Evolutionary conservation across 2,888 invertebrate species (phyloP).

Genomic region (Heliconius ismenius): DNA sequence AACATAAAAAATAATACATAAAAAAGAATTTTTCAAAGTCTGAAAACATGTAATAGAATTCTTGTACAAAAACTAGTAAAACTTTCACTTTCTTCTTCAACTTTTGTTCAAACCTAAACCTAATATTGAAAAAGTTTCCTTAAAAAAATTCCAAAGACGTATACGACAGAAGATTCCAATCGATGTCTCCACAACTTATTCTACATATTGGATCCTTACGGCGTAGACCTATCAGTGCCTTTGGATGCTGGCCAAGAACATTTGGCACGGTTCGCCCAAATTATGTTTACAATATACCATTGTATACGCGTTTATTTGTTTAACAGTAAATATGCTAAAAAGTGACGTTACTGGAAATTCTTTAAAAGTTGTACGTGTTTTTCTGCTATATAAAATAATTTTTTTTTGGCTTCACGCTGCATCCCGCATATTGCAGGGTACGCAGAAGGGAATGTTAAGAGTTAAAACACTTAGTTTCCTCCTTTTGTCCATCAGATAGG

Average conservation of each 20-base stretch:
- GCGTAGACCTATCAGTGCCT: slow-evolving; percentile 38
- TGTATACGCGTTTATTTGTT: slow-evolving; percentile 36
- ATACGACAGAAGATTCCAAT: slow-evolving; percentile 19
- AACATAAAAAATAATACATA: too few relatives aligned
- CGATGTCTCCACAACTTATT: slow-evolving; percentile 27
- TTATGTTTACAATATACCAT: slow-evolving; percentile 60
- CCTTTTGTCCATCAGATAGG: too few relatives aligned
- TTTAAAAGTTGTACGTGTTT: neutral
- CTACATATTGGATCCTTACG: slow-evolving; percentile 38
- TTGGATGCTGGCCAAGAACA: slow-evolving; percentile 64
- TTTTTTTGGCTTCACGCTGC: too few relatives aligned
- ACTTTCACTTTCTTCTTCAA: neutral
- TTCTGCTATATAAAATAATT: neutral
- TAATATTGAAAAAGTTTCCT: slow-evolving; percentile 7
- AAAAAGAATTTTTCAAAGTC: too few relatives aligned
- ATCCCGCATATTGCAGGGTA: too few relatives aligned
- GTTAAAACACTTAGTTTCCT: too few relatives aligned
- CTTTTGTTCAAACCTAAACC: neutral
- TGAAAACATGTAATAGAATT: neutral
- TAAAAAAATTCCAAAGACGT: neutral
- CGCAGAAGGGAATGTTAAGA: too few relatives aligned
- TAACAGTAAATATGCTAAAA: slow-evolving; percentile 36
- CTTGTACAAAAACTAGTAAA: neutral
- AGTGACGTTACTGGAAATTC: slow-evolving; percentile 18
- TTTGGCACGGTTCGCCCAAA: slow-evolving; percentile 66